Evolutionary conservation across 2,113 vertebrate genomes (phyloP).

Genomic region (Ciconia maguari): DNA sequence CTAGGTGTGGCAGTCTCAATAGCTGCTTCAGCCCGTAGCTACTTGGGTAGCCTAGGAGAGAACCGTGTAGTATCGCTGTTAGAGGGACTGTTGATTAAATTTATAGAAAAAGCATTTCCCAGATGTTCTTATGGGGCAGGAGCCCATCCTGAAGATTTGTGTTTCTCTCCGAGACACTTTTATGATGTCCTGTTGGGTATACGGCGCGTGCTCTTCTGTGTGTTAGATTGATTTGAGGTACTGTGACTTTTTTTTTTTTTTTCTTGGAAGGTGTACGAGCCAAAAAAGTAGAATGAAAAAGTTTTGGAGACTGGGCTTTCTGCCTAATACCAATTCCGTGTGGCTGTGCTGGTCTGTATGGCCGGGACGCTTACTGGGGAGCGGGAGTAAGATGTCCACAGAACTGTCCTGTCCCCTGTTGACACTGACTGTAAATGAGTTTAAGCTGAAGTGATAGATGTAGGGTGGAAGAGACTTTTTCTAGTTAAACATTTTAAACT

Average conservation of each 20-base stretch:
- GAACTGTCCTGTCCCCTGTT: neutral
- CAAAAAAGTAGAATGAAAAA: constrained; percentile 20
- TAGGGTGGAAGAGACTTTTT: constrained; percentile 62
- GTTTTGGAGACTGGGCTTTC: neutral
- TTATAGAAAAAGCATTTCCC: constrained; percentile 28
- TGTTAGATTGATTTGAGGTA: constrained; percentile 41
- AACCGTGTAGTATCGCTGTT: neutral
- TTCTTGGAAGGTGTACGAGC: constrained; percentile 49
- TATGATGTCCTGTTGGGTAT: constrained; percentile 42
- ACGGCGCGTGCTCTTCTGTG: neutral
- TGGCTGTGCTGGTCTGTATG: neutral
- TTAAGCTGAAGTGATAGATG: constrained; percentile 18
- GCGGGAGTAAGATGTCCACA: neutral
- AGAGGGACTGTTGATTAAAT: neutral
- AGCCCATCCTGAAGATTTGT: constrained; percentile 37
- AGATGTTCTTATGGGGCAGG: constrained; percentile 28
- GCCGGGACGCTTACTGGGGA: neutral
- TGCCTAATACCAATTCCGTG: constrained; percentile 49
- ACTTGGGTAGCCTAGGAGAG: neutral
- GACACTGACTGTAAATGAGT: neutral
- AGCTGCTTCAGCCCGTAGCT: neutral
- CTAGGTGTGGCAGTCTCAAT: neutral
- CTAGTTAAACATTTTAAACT: constrained; percentile 74
- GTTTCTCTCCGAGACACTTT: constrained; percentile 29
- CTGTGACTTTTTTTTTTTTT: neutral